A percentile compares a stretch with the other conserved stretches of the same genome.
Evolutionary conservation across 1,140 invertebrate genomes (phyloP).

Genomic region (Drosophila insularis): DNA sequence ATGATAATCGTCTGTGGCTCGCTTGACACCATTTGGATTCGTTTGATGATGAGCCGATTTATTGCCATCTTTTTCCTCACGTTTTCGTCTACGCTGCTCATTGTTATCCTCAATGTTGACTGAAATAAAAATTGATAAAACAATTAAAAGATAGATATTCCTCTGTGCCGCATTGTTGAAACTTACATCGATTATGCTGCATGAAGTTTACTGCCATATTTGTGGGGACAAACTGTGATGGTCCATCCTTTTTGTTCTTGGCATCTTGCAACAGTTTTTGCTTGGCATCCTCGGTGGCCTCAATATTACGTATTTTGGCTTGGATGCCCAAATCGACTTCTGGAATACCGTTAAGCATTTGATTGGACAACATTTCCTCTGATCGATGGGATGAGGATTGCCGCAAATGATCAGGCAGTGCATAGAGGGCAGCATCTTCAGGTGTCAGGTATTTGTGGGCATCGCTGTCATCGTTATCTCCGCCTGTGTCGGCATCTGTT

Average conservation of each 20-base stretch:
- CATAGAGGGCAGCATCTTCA: conserved; percentile 92
- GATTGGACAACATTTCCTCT: conserved; percentile 99
- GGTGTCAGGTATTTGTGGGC: conserved; percentile 89
- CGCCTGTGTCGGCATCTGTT: conserved; percentile 55
- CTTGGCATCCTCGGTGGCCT: conserved; percentile 98
- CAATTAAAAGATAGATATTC: conserved; percentile 30
- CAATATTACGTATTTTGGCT: conserved; percentile 98
- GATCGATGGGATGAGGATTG: conserved; percentile 91
- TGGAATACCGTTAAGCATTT: conserved; percentile 99
- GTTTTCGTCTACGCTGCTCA: conserved; percentile 84
- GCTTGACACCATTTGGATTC: conserved; percentile 84
- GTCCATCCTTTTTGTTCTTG: conserved; percentile 95
- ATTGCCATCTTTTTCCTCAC: conserved; percentile 83
- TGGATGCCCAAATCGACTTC: conserved; percentile 99
- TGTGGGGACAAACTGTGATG: conserved; percentile 97
- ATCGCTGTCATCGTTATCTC: conserved; percentile 54
- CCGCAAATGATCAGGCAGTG: conserved; percentile 93
- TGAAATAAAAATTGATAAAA: conserved; percentile 82
- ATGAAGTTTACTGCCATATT: conserved; percentile 99
- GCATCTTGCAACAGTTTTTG: conserved; percentile 94
- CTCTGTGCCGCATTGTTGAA: neutral
- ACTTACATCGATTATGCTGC: conserved; percentile 95
- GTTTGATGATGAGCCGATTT: conserved; percentile 61
- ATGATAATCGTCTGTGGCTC: conserved; percentile 98
- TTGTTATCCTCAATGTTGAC: conserved; percentile 90